phyloP scores from a whole-genome alignment of 2,797 vertebrate genomes.

The Tympanoctomys barrerae region DNA sequence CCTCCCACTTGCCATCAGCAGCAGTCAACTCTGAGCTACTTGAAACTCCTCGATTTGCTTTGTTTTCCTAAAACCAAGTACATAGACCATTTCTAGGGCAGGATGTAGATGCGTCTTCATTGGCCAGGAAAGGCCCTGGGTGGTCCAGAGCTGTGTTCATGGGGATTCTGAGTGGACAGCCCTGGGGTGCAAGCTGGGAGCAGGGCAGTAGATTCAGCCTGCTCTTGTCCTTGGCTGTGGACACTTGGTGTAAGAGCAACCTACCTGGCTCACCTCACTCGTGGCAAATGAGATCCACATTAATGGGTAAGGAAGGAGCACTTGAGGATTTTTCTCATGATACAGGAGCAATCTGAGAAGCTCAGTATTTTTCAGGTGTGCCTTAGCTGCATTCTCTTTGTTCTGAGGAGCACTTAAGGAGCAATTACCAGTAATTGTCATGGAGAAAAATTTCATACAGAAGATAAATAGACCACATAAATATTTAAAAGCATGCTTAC shows the following conservation, averaged over 20 bases:
- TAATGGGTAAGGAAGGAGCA: too few relatives aligned
- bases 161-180: background rate
- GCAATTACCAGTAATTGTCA: constrained; percentile 22
- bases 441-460: background rate
- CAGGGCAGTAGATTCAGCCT: background rate
- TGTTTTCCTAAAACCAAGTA: background rate
- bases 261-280: fast-evolving
- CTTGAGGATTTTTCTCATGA: background rate
- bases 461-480: constrained; percentile 56
- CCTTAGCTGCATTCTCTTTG: background rate
- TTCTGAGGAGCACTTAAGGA: background rate
- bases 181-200: fast-evolving
- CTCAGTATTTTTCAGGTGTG: background rate
- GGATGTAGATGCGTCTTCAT: background rate
- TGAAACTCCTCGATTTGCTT: background rate
- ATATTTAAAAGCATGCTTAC: constrained; percentile 65
- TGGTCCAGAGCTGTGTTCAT: fast-evolving
- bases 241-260: background rate
- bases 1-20: fast-evolving
- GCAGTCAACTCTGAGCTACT: background rate
- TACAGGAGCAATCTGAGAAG: background rate
- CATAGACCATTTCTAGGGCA: background rate
- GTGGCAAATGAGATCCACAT: background rate
- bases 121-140: fast-evolving
- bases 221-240: background rate